Conservation (phyloP, 2,797 vertebrate genomes). For the Tokudaia tokunoshimensis region DNA sequence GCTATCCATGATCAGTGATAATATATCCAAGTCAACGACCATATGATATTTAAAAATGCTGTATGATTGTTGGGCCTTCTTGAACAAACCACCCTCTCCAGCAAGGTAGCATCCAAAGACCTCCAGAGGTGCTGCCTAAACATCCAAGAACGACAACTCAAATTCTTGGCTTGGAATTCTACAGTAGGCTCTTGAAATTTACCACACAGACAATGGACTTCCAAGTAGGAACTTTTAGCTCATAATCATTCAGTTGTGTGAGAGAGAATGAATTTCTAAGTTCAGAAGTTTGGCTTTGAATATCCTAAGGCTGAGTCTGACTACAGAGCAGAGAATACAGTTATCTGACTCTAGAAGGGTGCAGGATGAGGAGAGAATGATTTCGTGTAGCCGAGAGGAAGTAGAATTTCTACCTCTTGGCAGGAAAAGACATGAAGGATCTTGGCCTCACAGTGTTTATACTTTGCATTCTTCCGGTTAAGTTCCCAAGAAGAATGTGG, state of each 20-base stretch:
- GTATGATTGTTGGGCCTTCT: slow-evolving; percentile 23
- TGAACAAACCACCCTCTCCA: neutral
- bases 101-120: neutral
- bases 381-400: slow-evolving; percentile 56
- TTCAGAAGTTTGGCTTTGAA: slow-evolving; percentile 58
- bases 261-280: slow-evolving; percentile 60
- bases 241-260: slow-evolving; percentile 13
- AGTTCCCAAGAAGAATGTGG: neutral
- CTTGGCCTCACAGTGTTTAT: neutral
- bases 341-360: slow-evolving; percentile 50
- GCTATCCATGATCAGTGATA: neutral
- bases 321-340: slow-evolving; percentile 53
- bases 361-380: slow-evolving; percentile 26
- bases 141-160: slow-evolving; percentile 40
- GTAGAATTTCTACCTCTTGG: slow-evolving; percentile 56
- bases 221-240: slow-evolving; percentile 49
- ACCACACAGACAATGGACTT: slow-evolving; percentile 27
- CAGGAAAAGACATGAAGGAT: slow-evolving; percentile 41
- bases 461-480: slow-evolving; percentile 22
- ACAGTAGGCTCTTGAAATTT: slow-evolving; percentile 57
- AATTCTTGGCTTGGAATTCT: slow-evolving; percentile 60
- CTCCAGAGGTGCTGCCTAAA: slow-evolving; percentile 16
- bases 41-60: neutral
- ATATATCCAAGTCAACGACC: slow-evolving; percentile 15
- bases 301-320: slow-evolving; percentile 44